These are phyloP conservation scores for Drosophila rellima DNA, from an alignment of 2,888 invertebrate genomes.

Conservation along the genomic window DNA sequence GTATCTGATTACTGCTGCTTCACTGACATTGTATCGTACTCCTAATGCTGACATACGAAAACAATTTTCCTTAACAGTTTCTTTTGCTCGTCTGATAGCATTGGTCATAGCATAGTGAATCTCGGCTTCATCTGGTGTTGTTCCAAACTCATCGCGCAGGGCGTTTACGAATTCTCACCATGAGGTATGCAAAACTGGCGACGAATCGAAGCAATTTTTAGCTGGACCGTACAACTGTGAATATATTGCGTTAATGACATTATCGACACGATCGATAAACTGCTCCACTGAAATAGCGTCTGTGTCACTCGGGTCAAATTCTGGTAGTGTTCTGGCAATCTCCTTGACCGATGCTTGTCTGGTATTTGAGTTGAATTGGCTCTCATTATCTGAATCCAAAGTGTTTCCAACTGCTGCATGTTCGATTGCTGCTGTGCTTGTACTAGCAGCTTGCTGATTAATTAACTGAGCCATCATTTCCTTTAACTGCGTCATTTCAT, in stretches of 20 bases:
- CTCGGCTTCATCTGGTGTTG: conserved; percentile 11
- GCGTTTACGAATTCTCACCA: conserved; percentile 5
- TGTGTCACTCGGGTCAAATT: no score
- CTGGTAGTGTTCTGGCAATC: not conserved
- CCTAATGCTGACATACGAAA: conserved; percentile 14
- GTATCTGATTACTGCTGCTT: conserved; percentile 10
- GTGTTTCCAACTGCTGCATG: not conserved
- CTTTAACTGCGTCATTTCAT: not conserved
- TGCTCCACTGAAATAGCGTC: no score
- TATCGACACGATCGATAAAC: conserved; percentile 10
- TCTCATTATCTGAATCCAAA: not conserved
- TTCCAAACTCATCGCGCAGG: conserved; percentile 14
- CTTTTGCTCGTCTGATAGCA: conserved; percentile 11
- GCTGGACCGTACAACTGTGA: conserved; percentile 7
- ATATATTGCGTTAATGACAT: conserved; percentile 18
- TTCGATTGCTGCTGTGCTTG: not conserved
- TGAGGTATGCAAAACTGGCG: not conserved
- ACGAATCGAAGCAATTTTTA: conserved; percentile 11
- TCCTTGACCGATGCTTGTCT: conserved; percentile 17
- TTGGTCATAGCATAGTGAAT: conserved; percentile 12
- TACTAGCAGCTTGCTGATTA: not conserved
- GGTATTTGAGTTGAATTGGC: not conserved
- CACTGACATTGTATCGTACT: not conserved
- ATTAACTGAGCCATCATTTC: not conserved
- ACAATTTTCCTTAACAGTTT: conserved; percentile 16